These are phyloP conservation scores for Odontesthes bonariensis DNA, from an alignment of 2,113 vertebrate genomes.

Conservation along the genomic window DNA sequence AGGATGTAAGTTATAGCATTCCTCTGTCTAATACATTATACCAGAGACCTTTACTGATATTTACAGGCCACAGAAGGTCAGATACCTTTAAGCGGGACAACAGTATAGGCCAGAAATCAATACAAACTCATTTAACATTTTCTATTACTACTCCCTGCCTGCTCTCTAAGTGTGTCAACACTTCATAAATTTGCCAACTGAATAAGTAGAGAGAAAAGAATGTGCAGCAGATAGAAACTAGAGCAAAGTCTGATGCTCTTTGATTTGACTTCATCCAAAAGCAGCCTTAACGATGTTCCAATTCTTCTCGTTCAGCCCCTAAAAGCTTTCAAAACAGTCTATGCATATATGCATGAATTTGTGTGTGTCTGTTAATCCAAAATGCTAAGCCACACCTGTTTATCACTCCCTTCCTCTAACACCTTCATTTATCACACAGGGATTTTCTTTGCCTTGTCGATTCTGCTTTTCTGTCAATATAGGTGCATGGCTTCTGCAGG, in stretches of 20 bases:
- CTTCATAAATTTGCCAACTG: constrained; percentile 58
- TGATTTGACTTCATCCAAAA: constrained; percentile 52
- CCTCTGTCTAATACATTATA: constrained; percentile 64
- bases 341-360: background rate
- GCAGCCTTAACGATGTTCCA: constrained; percentile 45
- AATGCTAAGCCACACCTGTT: constrained; percentile 65
- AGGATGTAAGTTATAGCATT: constrained; percentile 68
- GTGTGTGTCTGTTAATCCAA: constrained; percentile 61
- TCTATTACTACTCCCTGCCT: constrained; percentile 24
- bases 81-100: constrained; percentile 54
- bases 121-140: constrained; percentile 44
- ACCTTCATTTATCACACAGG: constrained; percentile 68
- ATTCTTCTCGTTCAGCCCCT: constrained; percentile 33
- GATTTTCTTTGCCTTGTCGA: background rate
- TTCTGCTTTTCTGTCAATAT: too few relatives aligned
- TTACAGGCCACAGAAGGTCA: constrained; percentile 69
- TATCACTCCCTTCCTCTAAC: constrained; percentile 65
- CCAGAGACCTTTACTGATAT: constrained; percentile 65
- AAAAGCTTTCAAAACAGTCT: constrained; percentile 48
- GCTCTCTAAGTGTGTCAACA: constrained; percentile 51
- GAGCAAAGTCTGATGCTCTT: constrained; percentile 43
- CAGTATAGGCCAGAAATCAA: constrained; percentile 53
- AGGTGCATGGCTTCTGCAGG: too few relatives aligned
- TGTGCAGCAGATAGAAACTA: constrained; percentile 28
- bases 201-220: constrained; percentile 48